Percentiles rank a stretch among this genome's conserved stretches.
These are phyloP conservation scores for Drosophila simulans DNA, from an alignment of 1,140 invertebrate species.

Conservation along the genomic window DNA sequence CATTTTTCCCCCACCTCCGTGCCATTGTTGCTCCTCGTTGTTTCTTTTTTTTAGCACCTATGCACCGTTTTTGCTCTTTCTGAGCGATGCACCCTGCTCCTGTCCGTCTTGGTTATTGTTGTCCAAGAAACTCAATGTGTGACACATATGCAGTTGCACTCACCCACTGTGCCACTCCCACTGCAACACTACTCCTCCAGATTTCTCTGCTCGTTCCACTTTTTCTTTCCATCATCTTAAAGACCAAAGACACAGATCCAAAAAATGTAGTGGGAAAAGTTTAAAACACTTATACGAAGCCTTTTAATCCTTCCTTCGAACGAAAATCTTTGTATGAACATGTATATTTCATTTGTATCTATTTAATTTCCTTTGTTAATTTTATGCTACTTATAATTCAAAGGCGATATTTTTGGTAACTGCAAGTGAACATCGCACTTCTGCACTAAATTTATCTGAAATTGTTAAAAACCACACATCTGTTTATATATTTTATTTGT, in stretches of 20 bases:
- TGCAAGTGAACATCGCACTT: too few relatives aligned
- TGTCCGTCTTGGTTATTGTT: slow-evolving; percentile 67
- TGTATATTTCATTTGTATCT: too few relatives aligned
- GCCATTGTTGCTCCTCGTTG: slow-evolving; percentile 51
- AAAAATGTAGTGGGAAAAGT: neutral
- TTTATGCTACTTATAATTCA: too few relatives aligned
- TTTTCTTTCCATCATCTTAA: slow-evolving; percentile 26
- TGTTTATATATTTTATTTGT: too few relatives aligned
- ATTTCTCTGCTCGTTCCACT: slow-evolving; percentile 24
- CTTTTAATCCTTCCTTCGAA: neutral
- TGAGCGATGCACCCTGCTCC: slow-evolving; percentile 55
- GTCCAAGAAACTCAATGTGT: slow-evolving; percentile 67
- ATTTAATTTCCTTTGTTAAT: too few relatives aligned
- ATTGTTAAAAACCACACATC: too few relatives aligned
- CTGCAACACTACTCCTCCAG: slow-evolving; percentile 10
- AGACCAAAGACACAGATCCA: neutral
- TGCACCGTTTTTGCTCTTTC: slow-evolving; percentile 56
- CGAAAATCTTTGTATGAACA: too few relatives aligned
- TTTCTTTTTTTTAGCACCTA: slow-evolving; percentile 53
- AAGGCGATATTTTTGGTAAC: too few relatives aligned
- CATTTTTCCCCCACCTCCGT: neutral
- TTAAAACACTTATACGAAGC: neutral
- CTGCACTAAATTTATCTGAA: neutral
- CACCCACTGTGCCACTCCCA: neutral
- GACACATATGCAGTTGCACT: slow-evolving; percentile 62